A percentile compares a stretch with the other conserved stretches of the same genome.
phyloP scores from a whole-genome alignment of 2,888 invertebrate genomes.

The Elegia similella region DNA sequence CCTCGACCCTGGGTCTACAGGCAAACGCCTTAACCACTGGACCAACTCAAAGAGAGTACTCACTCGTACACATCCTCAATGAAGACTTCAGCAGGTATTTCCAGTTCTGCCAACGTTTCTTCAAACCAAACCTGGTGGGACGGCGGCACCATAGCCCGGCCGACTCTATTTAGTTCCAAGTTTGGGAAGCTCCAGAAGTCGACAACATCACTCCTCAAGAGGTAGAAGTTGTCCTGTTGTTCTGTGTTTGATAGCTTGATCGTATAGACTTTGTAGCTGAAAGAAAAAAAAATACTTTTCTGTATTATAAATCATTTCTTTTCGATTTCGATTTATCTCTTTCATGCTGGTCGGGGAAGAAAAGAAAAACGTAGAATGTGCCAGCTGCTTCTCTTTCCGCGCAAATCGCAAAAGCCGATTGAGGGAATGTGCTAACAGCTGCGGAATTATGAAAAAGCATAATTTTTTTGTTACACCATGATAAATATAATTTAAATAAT shows the following conservation, averaged over 20 bases:
- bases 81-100: constrained; percentile 40
- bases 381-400: too few species aligned
- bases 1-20: too few species aligned
- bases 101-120: constrained; percentile 41
- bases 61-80: constrained; percentile 59
- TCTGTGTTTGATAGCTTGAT: constrained; percentile 37
- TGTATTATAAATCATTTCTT: too few species aligned
- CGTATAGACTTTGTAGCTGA: constrained; percentile 60
- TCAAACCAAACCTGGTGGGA: constrained; percentile 59
- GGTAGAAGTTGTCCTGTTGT: constrained; percentile 45
- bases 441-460: too few species aligned
- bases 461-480: too few species aligned
- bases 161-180: constrained; percentile 42
- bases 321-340: too few species aligned
- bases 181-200: constrained; percentile 59
- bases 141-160: constrained; percentile 60
- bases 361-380: too few species aligned
- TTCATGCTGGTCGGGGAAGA: too few species aligned
- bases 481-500: too few species aligned
- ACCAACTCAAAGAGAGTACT: constrained; percentile 36
- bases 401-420: too few species aligned
- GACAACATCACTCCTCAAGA: constrained; percentile 47
- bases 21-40: too few species aligned
- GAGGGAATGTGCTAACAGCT: too few species aligned
- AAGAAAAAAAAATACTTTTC: constrained; percentile 26